Conservation (phyloP, 1,140 invertebrate species). For the Mesaphorura yosii region DNA sequence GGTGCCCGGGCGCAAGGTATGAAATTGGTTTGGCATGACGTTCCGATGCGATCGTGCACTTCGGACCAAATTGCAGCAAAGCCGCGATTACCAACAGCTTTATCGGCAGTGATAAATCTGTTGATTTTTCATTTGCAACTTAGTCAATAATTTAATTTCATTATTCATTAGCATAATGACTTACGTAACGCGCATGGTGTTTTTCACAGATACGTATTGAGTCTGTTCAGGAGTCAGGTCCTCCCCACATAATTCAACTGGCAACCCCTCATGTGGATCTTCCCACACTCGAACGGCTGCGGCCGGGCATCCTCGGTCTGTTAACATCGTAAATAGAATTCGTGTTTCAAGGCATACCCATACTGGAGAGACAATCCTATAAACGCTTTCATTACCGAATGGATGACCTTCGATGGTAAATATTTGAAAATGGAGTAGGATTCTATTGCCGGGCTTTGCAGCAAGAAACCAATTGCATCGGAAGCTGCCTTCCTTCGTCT, state of each 20-base stretch:
- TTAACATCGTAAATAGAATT: constrained; percentile 24
- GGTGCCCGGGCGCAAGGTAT: constrained; percentile 54
- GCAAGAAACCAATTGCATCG: constrained; percentile 87
- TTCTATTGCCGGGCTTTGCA: constrained; percentile 62
- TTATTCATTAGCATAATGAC: constrained; percentile 16
- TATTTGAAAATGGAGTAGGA: constrained; percentile 73
- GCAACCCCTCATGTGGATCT: constrained; percentile 55
- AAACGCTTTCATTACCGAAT: constrained; percentile 45
- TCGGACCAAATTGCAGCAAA: constrained; percentile 85
- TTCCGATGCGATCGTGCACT: constrained; percentile 32
- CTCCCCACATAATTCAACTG: constrained; percentile 79
- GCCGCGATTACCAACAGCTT: constrained; percentile 65
- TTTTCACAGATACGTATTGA: constrained; percentile 72
- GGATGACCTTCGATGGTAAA: constrained; percentile 83
- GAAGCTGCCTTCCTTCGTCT: constrained; percentile 57
- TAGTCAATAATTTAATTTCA: constrained; percentile 15
- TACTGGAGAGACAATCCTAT: not conserved
- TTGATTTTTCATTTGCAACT: constrained; percentile 27
- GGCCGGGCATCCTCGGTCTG: constrained; percentile 76
- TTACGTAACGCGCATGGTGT: constrained; percentile 67
- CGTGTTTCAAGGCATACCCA: not conserved
- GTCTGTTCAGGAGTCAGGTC: constrained; percentile 57
- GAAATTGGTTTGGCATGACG: constrained; percentile 32
- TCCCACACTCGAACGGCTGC: constrained; percentile 80
- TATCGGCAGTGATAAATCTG: constrained; percentile 71